A percentile compares a stretch with the other conserved stretches of the same genome.
These are phyloP conservation scores for Apantesis nais DNA, from an alignment of 2,888 invertebrate species.

Conservation along the genomic window DNA sequence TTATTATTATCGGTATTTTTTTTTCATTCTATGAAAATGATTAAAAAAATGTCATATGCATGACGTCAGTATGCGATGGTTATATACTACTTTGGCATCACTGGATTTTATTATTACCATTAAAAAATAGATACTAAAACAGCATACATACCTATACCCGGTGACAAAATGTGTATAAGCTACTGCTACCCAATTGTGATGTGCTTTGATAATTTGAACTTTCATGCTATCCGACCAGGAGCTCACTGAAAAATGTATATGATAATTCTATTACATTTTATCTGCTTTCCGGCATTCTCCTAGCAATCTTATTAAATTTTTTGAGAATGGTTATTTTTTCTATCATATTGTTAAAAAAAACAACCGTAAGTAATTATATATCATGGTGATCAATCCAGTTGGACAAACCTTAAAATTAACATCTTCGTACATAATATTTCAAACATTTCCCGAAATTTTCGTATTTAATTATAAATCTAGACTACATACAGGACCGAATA, in stretches of 20 bases:
- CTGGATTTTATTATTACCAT: not conserved
- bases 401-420: no score
- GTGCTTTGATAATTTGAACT: constrained; percentile 97
- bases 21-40: not conserved
- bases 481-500: no score
- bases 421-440: no score
- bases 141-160: constrained; percentile 91
- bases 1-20: no score
- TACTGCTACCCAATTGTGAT: constrained; percentile 99
- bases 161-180: constrained; percentile 98
- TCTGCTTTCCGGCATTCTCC: no score
- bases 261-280: not conserved
- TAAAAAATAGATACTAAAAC: not conserved
- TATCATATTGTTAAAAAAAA: no score
- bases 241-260: constrained; percentile 82
- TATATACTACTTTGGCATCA: not conserved
- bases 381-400: no score
- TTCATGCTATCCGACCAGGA: constrained; percentile 94
- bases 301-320: no score
- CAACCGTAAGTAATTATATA: no score
- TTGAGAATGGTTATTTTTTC: no score
- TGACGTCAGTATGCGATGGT: not conserved
- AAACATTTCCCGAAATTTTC: no score
- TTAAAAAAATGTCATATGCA: not conserved
- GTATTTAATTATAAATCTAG: no score